Evolutionary conservation across 2,113 vertebrate genomes (phyloP).

Genomic region (Pangasianodon hypophthalmus): DNA sequence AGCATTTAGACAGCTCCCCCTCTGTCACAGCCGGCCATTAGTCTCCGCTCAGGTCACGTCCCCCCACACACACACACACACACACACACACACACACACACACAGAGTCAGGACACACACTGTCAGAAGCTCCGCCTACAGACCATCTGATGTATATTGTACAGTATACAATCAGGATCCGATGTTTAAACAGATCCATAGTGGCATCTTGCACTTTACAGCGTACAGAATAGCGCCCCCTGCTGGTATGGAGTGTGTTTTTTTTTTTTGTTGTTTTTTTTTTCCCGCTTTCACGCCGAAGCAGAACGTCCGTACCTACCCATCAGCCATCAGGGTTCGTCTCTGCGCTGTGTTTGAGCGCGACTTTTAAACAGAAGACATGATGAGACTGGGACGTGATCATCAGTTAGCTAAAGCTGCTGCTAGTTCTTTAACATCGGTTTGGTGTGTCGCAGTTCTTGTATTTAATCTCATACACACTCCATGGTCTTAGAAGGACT

Average conservation of each 20-base stretch:
- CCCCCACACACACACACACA: background rate
- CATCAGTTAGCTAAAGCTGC: too few species aligned
- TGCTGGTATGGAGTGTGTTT: background rate
- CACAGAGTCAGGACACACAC: background rate
- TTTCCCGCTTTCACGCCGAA: background rate
- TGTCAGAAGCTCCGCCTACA: background rate
- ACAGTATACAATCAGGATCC: background rate
- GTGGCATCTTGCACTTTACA: background rate
- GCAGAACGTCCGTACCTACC: background rate
- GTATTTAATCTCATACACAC: too few species aligned
- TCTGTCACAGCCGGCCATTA: background rate
- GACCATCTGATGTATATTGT: background rate
- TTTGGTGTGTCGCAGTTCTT: too few species aligned
- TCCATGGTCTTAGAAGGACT: too few species aligned
- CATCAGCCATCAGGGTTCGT: background rate
- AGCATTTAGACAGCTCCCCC: background rate
- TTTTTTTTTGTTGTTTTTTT: background rate
- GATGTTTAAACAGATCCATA: background rate
- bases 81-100: conserved; percentile 5
- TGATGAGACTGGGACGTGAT: background rate
- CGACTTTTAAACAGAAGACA: background rate
- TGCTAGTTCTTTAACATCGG: too few species aligned
- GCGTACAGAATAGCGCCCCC: background rate
- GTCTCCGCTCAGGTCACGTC: background rate
- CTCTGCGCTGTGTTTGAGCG: background rate